Evolutionary conservation across 2,113 vertebrate genomes (phyloP), one percentile per base, ranked within the genome.

Genomic region (Megaceryle torquata): DNA sequence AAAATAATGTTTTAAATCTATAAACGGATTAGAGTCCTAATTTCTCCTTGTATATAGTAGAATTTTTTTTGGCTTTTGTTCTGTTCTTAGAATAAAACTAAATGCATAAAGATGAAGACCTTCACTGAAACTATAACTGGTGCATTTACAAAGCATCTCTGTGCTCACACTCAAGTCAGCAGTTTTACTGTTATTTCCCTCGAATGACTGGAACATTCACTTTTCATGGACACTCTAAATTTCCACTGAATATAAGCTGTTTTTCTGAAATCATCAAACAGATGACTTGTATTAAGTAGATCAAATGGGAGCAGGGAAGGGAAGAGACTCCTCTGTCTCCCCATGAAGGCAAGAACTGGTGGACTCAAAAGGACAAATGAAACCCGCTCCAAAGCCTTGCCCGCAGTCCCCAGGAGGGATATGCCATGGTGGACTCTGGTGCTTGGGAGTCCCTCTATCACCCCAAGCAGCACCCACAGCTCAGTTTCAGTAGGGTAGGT

Each of bases 21-120:
- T 94, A 84, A 96, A 96, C 70, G 95, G 96, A 97, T 97, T 97
- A 97, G 91, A 89, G 39, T 39, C 43, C 72, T 97, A 96, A 78
- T 93, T 97, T 97, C 80, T 96, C 80, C 90, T 96, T 96, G 78
- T 57, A 84, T 59, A 96, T 67, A 95, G 65, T 24, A 59, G 14
- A 93, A 41, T 48, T 70, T 64, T 46, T 44, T 65, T 59, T 25
- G 19, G 31, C 15, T 89, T 83, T 91, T 89, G 21, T 75, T 91
- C 48, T 61, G 19, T 60, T 78, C 43, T 86, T 88, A 56, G 61
- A 70, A 89, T 28, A 86, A 91, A 88, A n/a, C 22, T 29, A 79
- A 78, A 65, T 39, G 35, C 39, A 71, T 19, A 75, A 79, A 82
- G 71, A 41, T 17, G 78, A 76, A 85, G 78, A 48, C 22, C 28